Conservation (phyloP, 92 coral and sea anemone species). For the Palythoa grandis region DNA sequence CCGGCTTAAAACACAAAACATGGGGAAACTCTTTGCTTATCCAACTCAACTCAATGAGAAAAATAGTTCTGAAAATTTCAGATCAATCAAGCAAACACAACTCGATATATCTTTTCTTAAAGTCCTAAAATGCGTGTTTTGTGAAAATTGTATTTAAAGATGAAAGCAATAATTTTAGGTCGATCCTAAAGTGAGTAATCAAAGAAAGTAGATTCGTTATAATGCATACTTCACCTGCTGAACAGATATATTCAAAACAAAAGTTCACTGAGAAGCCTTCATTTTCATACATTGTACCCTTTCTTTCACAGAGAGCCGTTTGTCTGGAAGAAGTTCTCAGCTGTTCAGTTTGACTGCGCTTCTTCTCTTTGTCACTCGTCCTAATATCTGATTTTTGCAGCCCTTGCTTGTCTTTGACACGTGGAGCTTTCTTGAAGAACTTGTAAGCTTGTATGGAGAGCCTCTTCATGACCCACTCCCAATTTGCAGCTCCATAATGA, state of each 20-base stretch:
- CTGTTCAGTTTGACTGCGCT: neutral
- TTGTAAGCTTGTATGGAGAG: neutral
- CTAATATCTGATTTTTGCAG: neutral
- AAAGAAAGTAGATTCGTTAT: neutral
- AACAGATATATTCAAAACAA: neutral
- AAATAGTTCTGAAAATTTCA: conserved; percentile 29
- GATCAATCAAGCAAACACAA: conserved; percentile 36
- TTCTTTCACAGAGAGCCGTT: conserved; percentile 47
- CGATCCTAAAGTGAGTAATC: neutral
- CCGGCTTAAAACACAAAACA: conserved; percentile 28
- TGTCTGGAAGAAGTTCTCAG: neutral
- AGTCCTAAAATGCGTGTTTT: conserved; percentile 12
- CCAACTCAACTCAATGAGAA: conserved; percentile 26
- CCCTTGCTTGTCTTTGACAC: neutral
- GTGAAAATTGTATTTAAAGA: conserved; percentile 43
- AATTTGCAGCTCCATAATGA: neutral
- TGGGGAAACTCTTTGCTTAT: conserved; percentile 46
- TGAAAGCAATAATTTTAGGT: neutral
- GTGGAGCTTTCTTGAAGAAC: neutral
- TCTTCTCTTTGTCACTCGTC: neutral
- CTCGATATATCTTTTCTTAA: conserved; percentile 27
- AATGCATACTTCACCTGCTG: neutral
- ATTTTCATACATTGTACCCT: conserved; percentile 51
- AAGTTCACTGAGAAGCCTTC: conserved; percentile 44
- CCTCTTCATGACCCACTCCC: neutral